Conservation (phyloP, 2,797 vertebrate genomes). For the Alcedo atthis region DNA sequence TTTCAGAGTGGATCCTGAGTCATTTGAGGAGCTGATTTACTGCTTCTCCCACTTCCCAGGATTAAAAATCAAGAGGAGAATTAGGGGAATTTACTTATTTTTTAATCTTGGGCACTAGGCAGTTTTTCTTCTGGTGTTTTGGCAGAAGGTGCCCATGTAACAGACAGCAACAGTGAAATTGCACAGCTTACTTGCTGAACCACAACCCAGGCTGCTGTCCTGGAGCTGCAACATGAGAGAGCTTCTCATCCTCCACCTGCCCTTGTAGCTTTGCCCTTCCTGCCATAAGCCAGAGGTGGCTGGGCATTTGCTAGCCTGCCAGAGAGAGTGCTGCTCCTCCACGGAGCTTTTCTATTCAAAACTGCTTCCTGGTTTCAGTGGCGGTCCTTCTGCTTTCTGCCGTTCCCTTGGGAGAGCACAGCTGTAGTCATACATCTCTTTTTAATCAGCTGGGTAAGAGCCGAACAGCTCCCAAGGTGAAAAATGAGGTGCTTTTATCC, state of each 20-base stretch:
- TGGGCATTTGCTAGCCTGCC: background rate
- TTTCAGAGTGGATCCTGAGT: background rate
- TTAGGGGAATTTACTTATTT: background rate
- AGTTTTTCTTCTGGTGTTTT: background rate
- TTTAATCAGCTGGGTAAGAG: background rate
- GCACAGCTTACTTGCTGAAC: background rate
- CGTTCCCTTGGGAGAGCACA: background rate
- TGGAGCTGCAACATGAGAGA: background rate
- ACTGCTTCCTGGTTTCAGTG: background rate
- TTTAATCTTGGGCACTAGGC: background rate
- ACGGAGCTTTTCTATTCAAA: background rate
- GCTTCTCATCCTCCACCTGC: background rate
- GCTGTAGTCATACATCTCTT: background rate
- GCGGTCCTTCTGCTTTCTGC: background rate
- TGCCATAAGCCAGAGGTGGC: background rate
- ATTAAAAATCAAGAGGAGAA: background rate
- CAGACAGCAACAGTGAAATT: background rate
- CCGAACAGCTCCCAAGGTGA: slow-evolving; percentile 18
- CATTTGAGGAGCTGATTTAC: background rate
- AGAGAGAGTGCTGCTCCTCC: background rate
- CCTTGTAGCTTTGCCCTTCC: background rate
- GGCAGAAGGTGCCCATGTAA: background rate
- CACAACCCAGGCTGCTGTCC: background rate
- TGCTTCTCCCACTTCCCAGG: background rate
- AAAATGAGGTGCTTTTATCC: slow-evolving; percentile 21